Evolutionary conservation across 2,888 invertebrate species (phyloP).

Genomic region (Drosophila leonis): DNA sequence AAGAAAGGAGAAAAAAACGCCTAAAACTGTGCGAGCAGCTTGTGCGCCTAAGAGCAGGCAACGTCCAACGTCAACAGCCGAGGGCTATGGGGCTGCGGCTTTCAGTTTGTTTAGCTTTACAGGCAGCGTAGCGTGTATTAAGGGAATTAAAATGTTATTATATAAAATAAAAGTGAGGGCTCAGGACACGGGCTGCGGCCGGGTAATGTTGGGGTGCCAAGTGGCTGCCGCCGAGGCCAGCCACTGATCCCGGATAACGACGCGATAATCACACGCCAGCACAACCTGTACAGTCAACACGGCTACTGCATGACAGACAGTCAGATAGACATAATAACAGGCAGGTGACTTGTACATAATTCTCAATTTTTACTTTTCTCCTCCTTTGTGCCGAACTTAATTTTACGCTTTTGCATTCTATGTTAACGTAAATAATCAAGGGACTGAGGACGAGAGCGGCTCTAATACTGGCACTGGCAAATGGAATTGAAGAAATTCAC

Average conservation of each 20-base stretch:
- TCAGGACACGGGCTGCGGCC: slow-evolving; percentile 3
- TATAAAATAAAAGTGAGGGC: slow-evolving; percentile 58
- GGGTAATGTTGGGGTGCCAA: slow-evolving; percentile 38
- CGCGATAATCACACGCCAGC: slow-evolving; percentile 75
- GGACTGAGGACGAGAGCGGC: slow-evolving; percentile 4
- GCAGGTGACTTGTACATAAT: slow-evolving; percentile 62
- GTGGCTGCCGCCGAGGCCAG: slow-evolving; percentile 44
- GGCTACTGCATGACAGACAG: slow-evolving; percentile 55
- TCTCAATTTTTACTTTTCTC: slow-evolving; percentile 60
- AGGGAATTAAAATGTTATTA: slow-evolving; percentile 81
- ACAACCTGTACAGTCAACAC: slow-evolving; percentile 34
- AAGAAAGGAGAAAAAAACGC: slow-evolving; percentile 16
- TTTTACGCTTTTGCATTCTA: slow-evolving; percentile 74
- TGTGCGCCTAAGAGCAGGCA: slow-evolving; percentile 52
- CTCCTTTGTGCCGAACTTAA: slow-evolving; percentile 62
- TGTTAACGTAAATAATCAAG: slow-evolving; percentile 43
- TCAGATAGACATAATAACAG: slow-evolving; percentile 28
- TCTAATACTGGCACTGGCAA: slow-evolving; percentile 11
- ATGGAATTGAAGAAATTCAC: slow-evolving; percentile 38
- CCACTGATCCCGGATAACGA: slow-evolving; percentile 78
- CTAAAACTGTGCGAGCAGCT: slow-evolving; percentile 43
- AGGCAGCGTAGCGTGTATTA: slow-evolving; percentile 77
- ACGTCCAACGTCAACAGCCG: slow-evolving; percentile 45
- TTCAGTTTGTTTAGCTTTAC: slow-evolving; percentile 72
- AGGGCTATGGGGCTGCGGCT: slow-evolving; percentile 43